Conservation (phyloP, 2,797 vertebrate species). For the Cuniculus paca region DNA sequence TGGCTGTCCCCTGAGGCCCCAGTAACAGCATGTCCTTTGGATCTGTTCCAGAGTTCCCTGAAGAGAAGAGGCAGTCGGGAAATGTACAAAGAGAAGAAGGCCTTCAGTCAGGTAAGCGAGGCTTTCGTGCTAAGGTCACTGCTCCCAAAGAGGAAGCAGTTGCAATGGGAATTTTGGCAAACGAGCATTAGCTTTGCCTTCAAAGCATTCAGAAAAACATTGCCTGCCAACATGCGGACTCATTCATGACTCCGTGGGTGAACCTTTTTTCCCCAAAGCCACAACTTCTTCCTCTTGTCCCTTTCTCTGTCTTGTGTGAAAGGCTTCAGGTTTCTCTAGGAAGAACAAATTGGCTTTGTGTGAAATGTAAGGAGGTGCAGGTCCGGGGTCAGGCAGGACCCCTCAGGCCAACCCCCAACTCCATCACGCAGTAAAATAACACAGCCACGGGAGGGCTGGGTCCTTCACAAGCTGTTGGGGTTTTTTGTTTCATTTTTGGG, state of each 20-base stretch:
- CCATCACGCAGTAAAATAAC: background rate
- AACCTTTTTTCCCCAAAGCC: slow-evolving; percentile 10
- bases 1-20: background rate
- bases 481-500: background rate
- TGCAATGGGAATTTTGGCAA: slow-evolving; percentile 53
- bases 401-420: slow-evolving; percentile 47
- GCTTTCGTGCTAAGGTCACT: background rate
- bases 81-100: slow-evolving; percentile 96
- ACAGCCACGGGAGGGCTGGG: accelerated
- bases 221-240: slow-evolving; percentile 69
- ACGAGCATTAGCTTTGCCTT: slow-evolving; percentile 13
- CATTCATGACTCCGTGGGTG: slow-evolving; percentile 68
- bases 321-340: slow-evolving; percentile 57
- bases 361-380: slow-evolving; percentile 52
- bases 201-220: slow-evolving; percentile 61
- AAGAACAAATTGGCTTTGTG: slow-evolving; percentile 77
- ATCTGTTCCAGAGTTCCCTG: slow-evolving; percentile 92
- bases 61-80: slow-evolving; percentile 97
- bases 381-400: slow-evolving; percentile 70
- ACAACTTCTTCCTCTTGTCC: accelerated
- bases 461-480: background rate
- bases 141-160: background rate
- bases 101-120: slow-evolving; percentile 92
- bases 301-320: background rate
- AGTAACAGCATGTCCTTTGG: slow-evolving; percentile 65